These are phyloP conservation scores for Chloromyia formosa DNA, from an alignment of 2,888 invertebrate genomes.

Conservation along the genomic window DNA sequence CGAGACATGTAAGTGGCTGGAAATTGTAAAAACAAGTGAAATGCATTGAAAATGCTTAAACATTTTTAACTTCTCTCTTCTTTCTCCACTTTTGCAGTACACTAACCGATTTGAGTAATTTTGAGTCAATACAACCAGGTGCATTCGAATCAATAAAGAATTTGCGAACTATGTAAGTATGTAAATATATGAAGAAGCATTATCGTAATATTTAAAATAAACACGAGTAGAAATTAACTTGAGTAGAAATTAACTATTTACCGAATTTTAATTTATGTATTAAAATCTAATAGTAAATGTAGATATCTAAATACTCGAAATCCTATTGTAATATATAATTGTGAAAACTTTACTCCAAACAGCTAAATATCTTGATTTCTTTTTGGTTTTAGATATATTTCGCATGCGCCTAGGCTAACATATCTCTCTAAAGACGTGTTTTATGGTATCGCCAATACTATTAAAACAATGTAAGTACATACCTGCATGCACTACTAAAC, in stretches of 20 bases:
- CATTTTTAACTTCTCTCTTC: background rate
- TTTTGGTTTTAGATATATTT: slow-evolving; percentile 69
- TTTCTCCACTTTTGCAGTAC: slow-evolving; percentile 45
- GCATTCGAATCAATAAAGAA: slow-evolving; percentile 57
- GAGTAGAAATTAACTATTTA: too few species aligned
- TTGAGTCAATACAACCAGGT: slow-evolving; percentile 60
- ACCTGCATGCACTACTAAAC: too few species aligned
- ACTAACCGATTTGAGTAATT: slow-evolving; percentile 55
- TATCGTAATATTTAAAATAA: too few species aligned
- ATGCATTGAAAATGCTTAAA: background rate
- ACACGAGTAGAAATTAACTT: too few species aligned
- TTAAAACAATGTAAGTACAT: slow-evolving; percentile 70
- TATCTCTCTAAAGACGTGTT: slow-evolving; percentile 62
- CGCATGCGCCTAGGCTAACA: slow-evolving; percentile 72
- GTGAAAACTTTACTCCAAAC: too few species aligned
- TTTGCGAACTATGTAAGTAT: slow-evolving; percentile 52
- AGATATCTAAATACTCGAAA: too few species aligned
- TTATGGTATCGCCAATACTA: slow-evolving; percentile 59
- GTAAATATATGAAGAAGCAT: too few species aligned
- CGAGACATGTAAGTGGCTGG: slow-evolving; percentile 59
- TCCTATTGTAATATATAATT: too few species aligned
- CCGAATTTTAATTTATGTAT: too few species aligned
- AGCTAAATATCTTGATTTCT: too few species aligned
- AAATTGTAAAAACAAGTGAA: background rate
- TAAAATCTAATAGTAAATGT: too few species aligned